Conservation (phyloP, 2,797 vertebrate species). For the Okamejei kenojei region DNA sequence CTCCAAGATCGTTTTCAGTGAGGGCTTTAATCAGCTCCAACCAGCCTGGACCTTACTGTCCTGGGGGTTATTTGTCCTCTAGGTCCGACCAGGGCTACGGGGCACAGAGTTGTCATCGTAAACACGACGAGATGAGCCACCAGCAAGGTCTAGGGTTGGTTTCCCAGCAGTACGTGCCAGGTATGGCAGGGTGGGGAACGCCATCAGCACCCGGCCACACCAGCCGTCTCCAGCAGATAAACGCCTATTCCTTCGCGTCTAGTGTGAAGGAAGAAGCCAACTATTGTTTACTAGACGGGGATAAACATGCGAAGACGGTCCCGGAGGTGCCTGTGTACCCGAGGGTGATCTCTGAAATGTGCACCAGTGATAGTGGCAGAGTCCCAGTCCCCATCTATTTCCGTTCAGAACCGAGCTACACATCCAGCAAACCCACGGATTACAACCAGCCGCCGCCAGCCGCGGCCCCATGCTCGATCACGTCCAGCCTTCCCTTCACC, state of each 20-base stretch:
- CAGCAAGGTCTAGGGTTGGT: conserved; percentile 41
- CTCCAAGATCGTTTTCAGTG: conserved; percentile 41
- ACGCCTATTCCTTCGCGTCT: conserved; percentile 42
- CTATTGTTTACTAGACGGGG: conserved; percentile 45
- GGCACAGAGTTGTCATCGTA: conserved; percentile 41
- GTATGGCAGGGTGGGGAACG: conserved; percentile 40
- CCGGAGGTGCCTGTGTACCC: conserved; percentile 42
- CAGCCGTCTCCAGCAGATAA: conserved; percentile 39
- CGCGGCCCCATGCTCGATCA: conserved; percentile 38
- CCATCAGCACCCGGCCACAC: conserved; percentile 37
- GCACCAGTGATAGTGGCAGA: conserved; percentile 41
- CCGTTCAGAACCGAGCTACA: conserved; percentile 37
- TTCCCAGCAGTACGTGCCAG: conserved; percentile 39
- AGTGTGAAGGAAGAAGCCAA: conserved; percentile 43
- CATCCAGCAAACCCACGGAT: conserved; percentile 41
- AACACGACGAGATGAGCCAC: conserved; percentile 43
- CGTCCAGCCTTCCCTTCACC: conserved; percentile 38
- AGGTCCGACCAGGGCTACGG: conserved; percentile 37
- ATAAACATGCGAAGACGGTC: conserved; percentile 41
- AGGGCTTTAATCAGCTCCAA: conserved; percentile 43
- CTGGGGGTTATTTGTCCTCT: conserved; percentile 33
- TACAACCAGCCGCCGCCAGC: conserved; percentile 33
- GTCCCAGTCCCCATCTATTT: conserved; percentile 40
- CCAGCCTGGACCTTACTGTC: conserved; percentile 38
- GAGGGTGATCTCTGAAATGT: conserved; percentile 43